Base-by-base conservation (phyloP, 2,888 invertebrate species). In the Agriopis marginaria region DNA sequence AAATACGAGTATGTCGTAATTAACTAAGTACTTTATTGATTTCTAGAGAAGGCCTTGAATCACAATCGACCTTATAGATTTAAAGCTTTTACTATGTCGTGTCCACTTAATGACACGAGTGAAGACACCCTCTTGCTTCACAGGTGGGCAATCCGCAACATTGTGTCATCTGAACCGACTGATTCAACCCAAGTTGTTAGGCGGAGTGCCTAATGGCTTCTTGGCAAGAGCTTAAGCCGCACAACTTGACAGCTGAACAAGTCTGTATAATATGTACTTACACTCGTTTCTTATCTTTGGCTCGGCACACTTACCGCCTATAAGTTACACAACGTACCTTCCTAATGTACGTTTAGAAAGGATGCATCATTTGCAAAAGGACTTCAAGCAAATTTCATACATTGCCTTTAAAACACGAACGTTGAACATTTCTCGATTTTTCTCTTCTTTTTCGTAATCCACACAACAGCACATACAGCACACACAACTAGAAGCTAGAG, bases 161-260 rank as follows among this genome's bases (percentile, higher is more conserved):
- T 81, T 78, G 73, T 75, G 80, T 70, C 79, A 81, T 75, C 62
- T 63, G 61, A 61, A 67, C 68, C 71, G 59, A 65, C 68, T 71
- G 64, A 50, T 59, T 75, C 64, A 49, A 71, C 64, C 68, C 39
- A 70, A 77, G 72, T 72, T 73, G 73, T 79, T 77, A 75, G 73
- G 70, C 75, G 72, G 67, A 79, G 70, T 67, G 72, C 68, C 67
- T 79, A 77, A 77, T 80, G 77, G 75, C 65, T 71, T 75, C 66
- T 77, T 75, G 74, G 73, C 77, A 77, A 66, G 49, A 69, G 64
- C 75, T 75, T 73, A 70, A 66, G 44, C 65, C 47, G 58, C 55
- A 58, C 58, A 75, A 76, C 74, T 74, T 75, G 62, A 72, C 66
- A 62, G 68, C 62, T 63, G 50, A 75, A 66, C 68, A 72, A 74